Evolutionary conservation across 2,797 vertebrate species (phyloP).

Genomic region (Botia almorhae): DNA sequence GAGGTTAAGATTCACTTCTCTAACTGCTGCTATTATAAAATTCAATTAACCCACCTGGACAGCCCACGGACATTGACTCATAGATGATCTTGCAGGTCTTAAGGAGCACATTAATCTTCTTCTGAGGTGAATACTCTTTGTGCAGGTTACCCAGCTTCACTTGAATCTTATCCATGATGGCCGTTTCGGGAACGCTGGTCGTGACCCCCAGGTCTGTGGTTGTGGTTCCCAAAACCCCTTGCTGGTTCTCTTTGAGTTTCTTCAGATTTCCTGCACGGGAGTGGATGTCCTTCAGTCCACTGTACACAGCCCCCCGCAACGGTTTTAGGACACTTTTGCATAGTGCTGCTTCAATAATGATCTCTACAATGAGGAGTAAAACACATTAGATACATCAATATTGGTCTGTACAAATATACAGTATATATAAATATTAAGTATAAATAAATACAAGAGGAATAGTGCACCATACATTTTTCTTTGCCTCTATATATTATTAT

Average conservation of each 20-base stretch:
- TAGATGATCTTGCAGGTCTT: slow-evolving; percentile 98
- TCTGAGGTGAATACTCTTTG: slow-evolving; percentile 93
- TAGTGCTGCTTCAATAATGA: slow-evolving; percentile 87
- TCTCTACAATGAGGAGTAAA: slow-evolving; percentile 75
- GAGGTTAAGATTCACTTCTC: no score
- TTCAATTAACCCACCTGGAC: slow-evolving; percentile 77
- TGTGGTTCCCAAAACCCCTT: slow-evolving; percentile 86
- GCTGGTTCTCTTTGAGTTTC: slow-evolving; percentile 89
- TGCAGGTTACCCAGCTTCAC: slow-evolving; percentile 86
- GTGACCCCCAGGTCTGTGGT: slow-evolving; percentile 92
- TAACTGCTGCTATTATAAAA: neutral
- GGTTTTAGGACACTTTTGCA: slow-evolving; percentile 96
- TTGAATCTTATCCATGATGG: slow-evolving; percentile 92
- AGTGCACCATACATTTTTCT: no score
- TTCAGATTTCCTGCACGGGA: slow-evolving; percentile 77
- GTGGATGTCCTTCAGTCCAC: slow-evolving; percentile 85
- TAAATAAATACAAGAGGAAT: neutral
- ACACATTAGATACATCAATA: slow-evolving; percentile 17
- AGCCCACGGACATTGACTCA: slow-evolving; percentile 92
- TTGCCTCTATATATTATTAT: no score
- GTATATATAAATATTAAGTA: no score
- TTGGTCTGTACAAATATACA: neutral
- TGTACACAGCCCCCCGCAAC: slow-evolving; percentile 85
- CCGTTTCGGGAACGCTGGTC: slow-evolving; percentile 88
- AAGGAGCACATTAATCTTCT: slow-evolving; percentile 91